Evolutionary conservation across 2,797 vertebrate species (phyloP).

Genomic region (Anniella stebbinsi): DNA sequence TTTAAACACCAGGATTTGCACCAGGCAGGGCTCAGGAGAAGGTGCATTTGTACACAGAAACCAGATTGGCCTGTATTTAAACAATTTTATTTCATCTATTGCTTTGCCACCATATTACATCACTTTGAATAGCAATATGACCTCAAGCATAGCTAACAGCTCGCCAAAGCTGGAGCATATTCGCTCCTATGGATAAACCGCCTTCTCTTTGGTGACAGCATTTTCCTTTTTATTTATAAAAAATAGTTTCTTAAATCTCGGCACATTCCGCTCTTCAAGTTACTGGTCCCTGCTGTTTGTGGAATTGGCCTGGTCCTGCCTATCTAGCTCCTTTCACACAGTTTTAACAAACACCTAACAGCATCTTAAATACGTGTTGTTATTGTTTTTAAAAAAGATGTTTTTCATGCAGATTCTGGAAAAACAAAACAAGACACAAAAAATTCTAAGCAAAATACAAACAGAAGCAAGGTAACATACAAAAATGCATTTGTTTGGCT

Average conservation of each 20-base stretch:
- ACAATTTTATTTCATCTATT: slow-evolving; percentile 81
- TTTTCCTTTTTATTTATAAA: slow-evolving; percentile 71
- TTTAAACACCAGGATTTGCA: neutral
- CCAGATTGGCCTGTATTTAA: slow-evolving; percentile 62
- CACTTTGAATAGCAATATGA: slow-evolving; percentile 79
- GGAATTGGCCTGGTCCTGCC: slow-evolving; percentile 61
- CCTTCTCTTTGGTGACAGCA: slow-evolving; percentile 76
- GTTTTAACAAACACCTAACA: slow-evolving; percentile 61
- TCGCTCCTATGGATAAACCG: slow-evolving; percentile 74
- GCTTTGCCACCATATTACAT: slow-evolving; percentile 80
- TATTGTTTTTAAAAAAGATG: slow-evolving; percentile 40
- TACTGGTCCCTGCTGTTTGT: slow-evolving; percentile 59
- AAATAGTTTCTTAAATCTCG: slow-evolving; percentile 73
- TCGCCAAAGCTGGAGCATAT: slow-evolving; percentile 81
- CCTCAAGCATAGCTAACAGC: slow-evolving; percentile 80
- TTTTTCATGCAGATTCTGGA: slow-evolving; percentile 68
- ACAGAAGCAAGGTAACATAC: slow-evolving; percentile 78
- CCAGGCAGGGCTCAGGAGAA: too few relatives aligned
- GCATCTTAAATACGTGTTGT: slow-evolving; percentile 77
- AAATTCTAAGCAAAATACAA: slow-evolving; percentile 63
- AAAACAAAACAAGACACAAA: slow-evolving; percentile 58
- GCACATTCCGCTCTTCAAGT: slow-evolving; percentile 65
- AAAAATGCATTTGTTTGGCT: slow-evolving; percentile 74
- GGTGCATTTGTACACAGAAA: neutral
- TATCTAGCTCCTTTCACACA: slow-evolving; percentile 47